These are phyloP conservation scores for Nothoprocta perdicaria DNA, from an alignment of 2,113 vertebrate species.

Conservation along the genomic window DNA sequence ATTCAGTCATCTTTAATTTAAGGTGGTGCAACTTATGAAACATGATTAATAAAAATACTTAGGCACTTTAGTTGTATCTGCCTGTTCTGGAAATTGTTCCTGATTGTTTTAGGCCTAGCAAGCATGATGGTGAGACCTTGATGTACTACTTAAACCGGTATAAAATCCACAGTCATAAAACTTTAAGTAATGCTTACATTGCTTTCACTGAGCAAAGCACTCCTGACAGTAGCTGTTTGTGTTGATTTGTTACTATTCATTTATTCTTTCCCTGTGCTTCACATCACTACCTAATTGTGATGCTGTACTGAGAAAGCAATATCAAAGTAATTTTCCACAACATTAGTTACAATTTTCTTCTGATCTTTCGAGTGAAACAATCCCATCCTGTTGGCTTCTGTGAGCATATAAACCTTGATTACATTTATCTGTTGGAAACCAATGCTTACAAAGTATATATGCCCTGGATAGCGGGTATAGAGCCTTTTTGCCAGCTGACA, in stretches of 20 bases:
- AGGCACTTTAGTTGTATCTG: slow-evolving; percentile 28
- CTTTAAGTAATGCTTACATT: slow-evolving; percentile 85
- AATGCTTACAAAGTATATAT: slow-evolving; percentile 69
- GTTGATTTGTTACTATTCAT: slow-evolving; percentile 88
- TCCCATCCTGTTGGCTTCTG: slow-evolving; percentile 82
- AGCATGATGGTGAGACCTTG: slow-evolving; percentile 42
- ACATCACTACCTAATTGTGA: slow-evolving; percentile 85
- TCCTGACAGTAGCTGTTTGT: slow-evolving; percentile 86
- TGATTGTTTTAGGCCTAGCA: slow-evolving; percentile 38
- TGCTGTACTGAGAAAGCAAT: slow-evolving; percentile 86
- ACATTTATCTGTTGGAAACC: slow-evolving; percentile 82
- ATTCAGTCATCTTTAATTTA: slow-evolving; percentile 56
- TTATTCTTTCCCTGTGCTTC: slow-evolving; percentile 77
- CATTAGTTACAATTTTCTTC: slow-evolving; percentile 86
- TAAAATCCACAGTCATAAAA: slow-evolving; percentile 76
- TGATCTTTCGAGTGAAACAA: slow-evolving; percentile 86
- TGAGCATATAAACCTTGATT: slow-evolving; percentile 84
- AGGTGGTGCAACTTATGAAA: slow-evolving; percentile 29
- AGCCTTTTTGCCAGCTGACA: slow-evolving; percentile 43
- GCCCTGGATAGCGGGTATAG: slow-evolving; percentile 23
- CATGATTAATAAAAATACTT: slow-evolving; percentile 57
- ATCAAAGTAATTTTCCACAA: slow-evolving; percentile 90
- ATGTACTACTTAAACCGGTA: slow-evolving; percentile 66
- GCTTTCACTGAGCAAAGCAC: slow-evolving; percentile 81
- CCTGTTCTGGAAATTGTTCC: not conserved